Conservation (phyloP, 2,888 invertebrate species). For the Morinoia aosen region DNA sequence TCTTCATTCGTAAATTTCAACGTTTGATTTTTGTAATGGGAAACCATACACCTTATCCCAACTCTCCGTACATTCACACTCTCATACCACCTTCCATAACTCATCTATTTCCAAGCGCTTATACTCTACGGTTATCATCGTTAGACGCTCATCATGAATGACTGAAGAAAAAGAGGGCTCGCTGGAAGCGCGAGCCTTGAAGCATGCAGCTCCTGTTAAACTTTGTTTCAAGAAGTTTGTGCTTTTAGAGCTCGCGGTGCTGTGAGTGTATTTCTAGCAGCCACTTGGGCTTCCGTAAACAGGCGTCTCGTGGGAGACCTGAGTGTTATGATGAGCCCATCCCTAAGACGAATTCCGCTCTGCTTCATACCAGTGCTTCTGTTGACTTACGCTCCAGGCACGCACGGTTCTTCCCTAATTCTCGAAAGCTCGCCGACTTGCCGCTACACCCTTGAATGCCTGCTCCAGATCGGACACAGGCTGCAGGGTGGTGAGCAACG, state of each 20-base stretch:
- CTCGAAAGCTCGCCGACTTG: background rate
- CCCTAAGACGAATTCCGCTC: background rate
- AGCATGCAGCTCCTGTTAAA: constrained; percentile 13
- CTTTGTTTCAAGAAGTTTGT: constrained; percentile 37
- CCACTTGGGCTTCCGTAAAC: constrained; percentile 21
- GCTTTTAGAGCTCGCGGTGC: constrained; percentile 24
- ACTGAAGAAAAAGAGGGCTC: background rate
- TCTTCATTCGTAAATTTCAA: background rate
- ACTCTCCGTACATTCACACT: background rate
- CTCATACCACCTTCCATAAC: background rate
- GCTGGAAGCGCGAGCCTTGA: background rate
- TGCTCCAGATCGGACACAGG: background rate
- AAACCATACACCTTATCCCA: too few species aligned
- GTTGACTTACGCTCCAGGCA: background rate
- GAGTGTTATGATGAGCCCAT: constrained; percentile 15
- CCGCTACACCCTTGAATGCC: background rate
- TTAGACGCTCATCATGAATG: background rate
- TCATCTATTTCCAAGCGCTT: background rate
- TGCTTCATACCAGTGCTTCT: background rate
- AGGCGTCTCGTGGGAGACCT: constrained; percentile 20
- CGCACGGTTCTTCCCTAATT: background rate
- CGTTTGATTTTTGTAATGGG: background rate
- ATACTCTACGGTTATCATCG: background rate
- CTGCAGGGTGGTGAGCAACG: background rate
- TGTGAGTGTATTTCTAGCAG: constrained; percentile 20